phyloP scores from a whole-genome alignment of 2,888 invertebrate genomes.

The Ectobius pallidus region DNA sequence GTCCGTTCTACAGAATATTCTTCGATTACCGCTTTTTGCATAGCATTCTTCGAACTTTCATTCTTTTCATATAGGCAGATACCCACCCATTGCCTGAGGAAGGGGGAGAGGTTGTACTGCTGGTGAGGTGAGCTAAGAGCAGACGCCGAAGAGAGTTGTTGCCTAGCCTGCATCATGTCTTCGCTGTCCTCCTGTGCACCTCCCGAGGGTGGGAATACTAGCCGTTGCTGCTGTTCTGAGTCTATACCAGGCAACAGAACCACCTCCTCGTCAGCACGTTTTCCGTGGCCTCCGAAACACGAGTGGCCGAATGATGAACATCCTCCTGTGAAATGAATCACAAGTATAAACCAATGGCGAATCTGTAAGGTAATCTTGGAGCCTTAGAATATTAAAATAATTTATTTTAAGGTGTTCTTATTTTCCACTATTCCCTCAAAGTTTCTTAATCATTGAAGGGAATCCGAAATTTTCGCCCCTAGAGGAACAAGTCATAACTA shows the following conservation, averaged over 20 bases:
- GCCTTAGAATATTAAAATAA: no score
- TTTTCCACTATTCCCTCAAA: no score
- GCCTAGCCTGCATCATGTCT: neutral
- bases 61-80: neutral
- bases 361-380: neutral
- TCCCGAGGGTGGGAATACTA: neutral
- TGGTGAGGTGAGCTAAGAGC: neutral
- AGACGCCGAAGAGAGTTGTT: neutral
- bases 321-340: conserved; percentile 59
- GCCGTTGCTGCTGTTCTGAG: neutral
- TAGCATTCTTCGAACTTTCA: neutral
- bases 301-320: conserved; percentile 76
- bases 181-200: neutral
- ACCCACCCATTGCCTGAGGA: conserved; percentile 57
- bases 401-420: no score
- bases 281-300: conserved; percentile 77
- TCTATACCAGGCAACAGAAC: neutral
- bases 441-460: no score
- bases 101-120: conserved; percentile 50
- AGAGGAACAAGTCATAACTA: no score
- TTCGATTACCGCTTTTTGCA: neutral
- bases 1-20: neutral
- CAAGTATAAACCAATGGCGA: neutral
- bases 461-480: no score
- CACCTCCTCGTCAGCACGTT: conserved; percentile 53